Evolutionary conservation across 1,140 invertebrate genomes (phyloP).

Genomic region (Cataglyphis hispanica): DNA sequence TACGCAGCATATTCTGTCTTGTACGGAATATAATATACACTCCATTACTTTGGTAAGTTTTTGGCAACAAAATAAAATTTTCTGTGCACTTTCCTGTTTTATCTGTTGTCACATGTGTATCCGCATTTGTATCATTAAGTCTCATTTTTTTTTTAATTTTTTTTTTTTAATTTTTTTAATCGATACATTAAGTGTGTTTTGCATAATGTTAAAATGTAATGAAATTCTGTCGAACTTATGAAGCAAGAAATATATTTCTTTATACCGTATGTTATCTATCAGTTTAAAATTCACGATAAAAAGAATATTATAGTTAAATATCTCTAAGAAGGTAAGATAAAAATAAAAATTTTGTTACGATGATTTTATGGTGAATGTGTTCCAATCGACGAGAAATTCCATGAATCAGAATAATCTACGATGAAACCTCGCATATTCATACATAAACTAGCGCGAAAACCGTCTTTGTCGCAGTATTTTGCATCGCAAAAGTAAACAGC

Average conservation of each 20-base stretch:
- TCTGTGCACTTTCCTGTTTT: neutral
- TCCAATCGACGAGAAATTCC: slow-evolving; percentile 1
- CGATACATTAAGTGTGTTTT: neutral
- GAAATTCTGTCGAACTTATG: neutral
- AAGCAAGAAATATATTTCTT: neutral
- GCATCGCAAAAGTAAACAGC: slow-evolving; percentile 21
- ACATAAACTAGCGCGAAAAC: neutral
- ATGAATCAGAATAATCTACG: slow-evolving; percentile 47
- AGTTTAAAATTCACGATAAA: neutral
- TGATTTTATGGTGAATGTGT: neutral
- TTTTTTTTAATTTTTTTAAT: neutral
- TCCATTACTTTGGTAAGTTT: slow-evolving; percentile 31
- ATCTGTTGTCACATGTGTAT: neutral
- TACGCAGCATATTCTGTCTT: neutral
- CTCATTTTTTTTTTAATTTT: neutral
- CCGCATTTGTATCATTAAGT: neutral
- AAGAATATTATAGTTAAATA: neutral
- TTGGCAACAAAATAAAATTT: neutral
- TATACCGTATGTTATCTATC: neutral
- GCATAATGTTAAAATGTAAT: neutral
- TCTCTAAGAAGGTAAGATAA: neutral
- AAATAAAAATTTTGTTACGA: neutral
- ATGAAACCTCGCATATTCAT: slow-evolving; percentile 37
- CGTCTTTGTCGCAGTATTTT: slow-evolving; percentile 24
- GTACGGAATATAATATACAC: neutral